Base-by-base conservation (phyloP, 2,113 vertebrate species). In the Sigmodon hispidus region DNA sequence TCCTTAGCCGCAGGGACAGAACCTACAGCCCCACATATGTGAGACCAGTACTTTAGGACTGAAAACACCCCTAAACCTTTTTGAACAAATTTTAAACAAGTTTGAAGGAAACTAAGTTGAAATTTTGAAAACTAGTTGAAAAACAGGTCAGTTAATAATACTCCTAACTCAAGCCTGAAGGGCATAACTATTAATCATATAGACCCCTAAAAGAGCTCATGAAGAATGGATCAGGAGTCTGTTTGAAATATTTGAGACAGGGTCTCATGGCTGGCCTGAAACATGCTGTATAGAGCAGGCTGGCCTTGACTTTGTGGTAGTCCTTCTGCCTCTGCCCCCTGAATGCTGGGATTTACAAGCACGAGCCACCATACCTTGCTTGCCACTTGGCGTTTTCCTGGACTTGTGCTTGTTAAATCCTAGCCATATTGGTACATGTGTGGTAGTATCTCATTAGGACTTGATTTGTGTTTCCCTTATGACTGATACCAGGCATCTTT, bases 381-480 rank as follows among this genome's bases (percentile, higher is more conserved):
- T 90, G 87, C 86, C 61, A 77, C 22, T 77, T 95, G 65, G 31
- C 80, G 52, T 87, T 95, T 84, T 65, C 40, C 63, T 19, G n/a
- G 36, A 59, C 52, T 69, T 50, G 10, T 24, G 55, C 26, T 75
- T 90, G 63, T 81, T 92, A 17, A 63, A 57, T 81, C 72, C 67
- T 76, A 92, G 73, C n/a, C 67, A 81, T 90, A 21, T 48, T 69
- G 90, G 24, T 70, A 57, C n/a, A 7, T 17, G 0, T 59, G 83
- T 45, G 34, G 50, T 83, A 26, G 57, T 48, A 61, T 70, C 3
- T 94, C n/a, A 77, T 11, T 90, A 72, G 75, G 70, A 77, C 93
- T 89, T 92, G 45, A 93, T 87, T 92, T 96, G 63, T 85, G 73
- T 90, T 94, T 96, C 50, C 61, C 26, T 93, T 48, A 72, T 91